phyloP scores from a whole-genome alignment of 1,140 invertebrate genomes.

The Hylaeus anthracinus region DNA sequence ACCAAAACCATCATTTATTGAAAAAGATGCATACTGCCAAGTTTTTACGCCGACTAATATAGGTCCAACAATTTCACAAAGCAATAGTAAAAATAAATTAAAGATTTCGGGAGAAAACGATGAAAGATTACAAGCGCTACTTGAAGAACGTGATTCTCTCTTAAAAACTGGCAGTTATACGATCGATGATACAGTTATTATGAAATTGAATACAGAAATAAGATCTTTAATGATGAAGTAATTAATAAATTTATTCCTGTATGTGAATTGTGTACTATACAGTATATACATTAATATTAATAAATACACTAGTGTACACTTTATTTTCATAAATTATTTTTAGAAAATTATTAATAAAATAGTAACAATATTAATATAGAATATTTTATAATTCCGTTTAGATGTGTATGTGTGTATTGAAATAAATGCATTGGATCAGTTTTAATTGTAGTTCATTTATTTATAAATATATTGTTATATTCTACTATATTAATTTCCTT shows the following conservation, averaged over 20 bases:
- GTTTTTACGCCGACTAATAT: slow-evolving; percentile 50
- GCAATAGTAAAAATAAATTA: slow-evolving; percentile 21
- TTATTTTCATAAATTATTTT: not conserved
- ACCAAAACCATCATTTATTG: slow-evolving; percentile 62
- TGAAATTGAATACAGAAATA: slow-evolving; percentile 74
- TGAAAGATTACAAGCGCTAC: slow-evolving; percentile 66
- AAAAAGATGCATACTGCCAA: slow-evolving; percentile 52
- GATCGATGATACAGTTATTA: slow-evolving; percentile 76
- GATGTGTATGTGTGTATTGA: slow-evolving; percentile 27
- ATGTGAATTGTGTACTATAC: slow-evolving; percentile 7
- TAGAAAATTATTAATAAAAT: slow-evolving; percentile 18
- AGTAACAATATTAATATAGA: slow-evolving; percentile 7
- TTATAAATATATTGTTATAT: not conserved
- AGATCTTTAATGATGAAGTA: slow-evolving; percentile 63
- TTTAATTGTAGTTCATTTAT: not conserved
- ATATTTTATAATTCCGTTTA: slow-evolving; percentile 14
- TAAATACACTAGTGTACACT: not conserved
- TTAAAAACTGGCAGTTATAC: slow-evolving; percentile 75
- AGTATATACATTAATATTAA: slow-evolving; percentile 26
- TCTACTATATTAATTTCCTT: too few species aligned
- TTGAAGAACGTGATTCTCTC: slow-evolving; percentile 71
- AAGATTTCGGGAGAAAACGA: slow-evolving; percentile 63
- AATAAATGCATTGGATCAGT: slow-evolving; percentile 53
- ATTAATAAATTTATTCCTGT: slow-evolving; percentile 25
- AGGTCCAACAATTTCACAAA: slow-evolving; percentile 44